Base-by-base conservation (phyloP, 2,888 invertebrate genomes). In the Dendrolimus pini region DNA sequence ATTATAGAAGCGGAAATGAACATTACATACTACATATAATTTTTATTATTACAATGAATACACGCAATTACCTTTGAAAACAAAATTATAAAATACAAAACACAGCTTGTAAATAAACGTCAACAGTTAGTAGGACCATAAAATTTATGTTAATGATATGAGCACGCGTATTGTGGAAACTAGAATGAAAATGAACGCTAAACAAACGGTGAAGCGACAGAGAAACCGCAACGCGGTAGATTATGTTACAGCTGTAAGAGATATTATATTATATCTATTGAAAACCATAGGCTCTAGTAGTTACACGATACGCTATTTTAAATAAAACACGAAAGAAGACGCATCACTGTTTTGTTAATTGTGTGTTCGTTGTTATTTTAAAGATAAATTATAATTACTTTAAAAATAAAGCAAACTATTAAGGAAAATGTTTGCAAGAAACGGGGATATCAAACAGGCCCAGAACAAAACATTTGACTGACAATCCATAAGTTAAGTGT, bases 131-230 rank as follows among this genome's bases (percentile, higher is more conserved):
- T 55, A 47, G 42, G 18, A 52, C 13, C 52, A n/a, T 52, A 30
- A n/a, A 30, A 14, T 54, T 54, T 18, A 18, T 30, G 42, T 54
- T 42, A 54, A 56, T 53, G 41, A 1, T 30, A 54, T 14, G 47
- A 54, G 54, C 42, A 47, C 54, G 14, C 42, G 12, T 57, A 42
- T 57, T 47, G 42, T 57, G 69, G 69, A 72, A 73, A 74, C 71
- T 68, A 64, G 66, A 75, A 77, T 77, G 72, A 70, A 75, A 76
- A 74, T 71, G 71, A 65, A 66, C 62, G 63, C 56, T 56, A 56
- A 65, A 67, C 68, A 70, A 66, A 59, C 59, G 64, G 52, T 60
- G 58, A 60, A 62, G 59, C 60, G 69, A 58, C 68, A 64, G 61
- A 68, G 69, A 72, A 78, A 79, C 78, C 78, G 65, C 77, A 75